These are phyloP conservation scores for Ichneumoninae sp. DNA, from an alignment of 2,888 invertebrate species.

Conservation along the genomic window DNA sequence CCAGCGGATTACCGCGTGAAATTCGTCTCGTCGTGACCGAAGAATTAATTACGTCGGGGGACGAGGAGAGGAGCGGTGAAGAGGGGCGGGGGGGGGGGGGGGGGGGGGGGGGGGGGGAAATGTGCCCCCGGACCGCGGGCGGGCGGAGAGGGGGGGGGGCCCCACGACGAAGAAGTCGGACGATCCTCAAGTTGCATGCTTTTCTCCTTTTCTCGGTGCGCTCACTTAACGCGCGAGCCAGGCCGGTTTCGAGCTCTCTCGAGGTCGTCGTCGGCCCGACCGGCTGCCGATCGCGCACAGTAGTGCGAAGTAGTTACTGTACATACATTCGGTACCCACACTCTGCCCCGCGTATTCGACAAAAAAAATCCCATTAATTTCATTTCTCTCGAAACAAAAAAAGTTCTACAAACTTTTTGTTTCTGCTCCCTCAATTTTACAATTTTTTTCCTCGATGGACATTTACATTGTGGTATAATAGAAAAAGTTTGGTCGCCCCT, in stretches of 20 bases:
- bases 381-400: neutral
- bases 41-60: constrained; percentile 40
- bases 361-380: neutral
- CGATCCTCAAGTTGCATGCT: constrained; percentile 42
- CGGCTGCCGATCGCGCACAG: constrained; percentile 56
- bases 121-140: no score
- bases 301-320: neutral
- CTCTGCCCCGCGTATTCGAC: neutral
- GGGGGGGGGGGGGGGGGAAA: neutral
- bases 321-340: neutral
- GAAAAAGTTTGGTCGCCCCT: neutral
- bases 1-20: constrained; percentile 35
- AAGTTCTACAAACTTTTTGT: neutral
- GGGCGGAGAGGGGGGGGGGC: neutral
- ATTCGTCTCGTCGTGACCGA: constrained; percentile 50
- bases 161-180: constrained; percentile 46
- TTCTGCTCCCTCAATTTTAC: neutral
- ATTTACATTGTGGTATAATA: neutral
- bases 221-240: constrained; percentile 43
- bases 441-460: neutral
- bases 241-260: constrained; percentile 60
- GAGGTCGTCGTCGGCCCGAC: constrained; percentile 53
- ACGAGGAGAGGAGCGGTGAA: neutral
- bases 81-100: neutral
- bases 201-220: constrained; percentile 37